Evolutionary conservation across 2,113 vertebrate species (phyloP), one percentile per base, ranked within the genome.

Genomic region (Prietella phreatophila): DNA sequence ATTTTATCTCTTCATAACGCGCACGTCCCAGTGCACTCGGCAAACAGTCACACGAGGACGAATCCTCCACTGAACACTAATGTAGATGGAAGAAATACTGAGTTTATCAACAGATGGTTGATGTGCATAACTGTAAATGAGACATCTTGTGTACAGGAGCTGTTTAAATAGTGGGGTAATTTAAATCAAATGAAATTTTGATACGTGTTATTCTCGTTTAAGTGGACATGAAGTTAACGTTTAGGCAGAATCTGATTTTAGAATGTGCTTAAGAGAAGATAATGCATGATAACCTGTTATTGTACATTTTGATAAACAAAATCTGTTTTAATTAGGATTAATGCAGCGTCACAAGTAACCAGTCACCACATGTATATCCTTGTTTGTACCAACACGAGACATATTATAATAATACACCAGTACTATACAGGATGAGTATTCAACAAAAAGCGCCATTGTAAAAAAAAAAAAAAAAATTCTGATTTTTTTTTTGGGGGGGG

Each of bases 81-180:
- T 85, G 86, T 89, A 65, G 83, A 89, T 79, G 65, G 86, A 20
- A 85, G 76, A 83, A 80, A 88, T 56, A 61, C 58, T 20, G 81
- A 25, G 83, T 87, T 88, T 89, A 85, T 90, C 87, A 88, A 78
- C 83, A 50, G 78, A 78, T 69, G 60, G 71, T 78, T 87, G 83
- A 87, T 90, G 89, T 90, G 87, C 87, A 88, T 85, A 90, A 89
- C 85, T 89, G 88, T 89, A 89, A 90, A 87, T 82, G 83, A 87
- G 87, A 87, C 89, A 85, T 90, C 89, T 87, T 76, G 56, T 90
- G 89, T 87, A 90, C 89, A 89, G 87, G 85, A 89, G 87, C 85
- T 89, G 85, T 90, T 88, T 85, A 79, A 82, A 87, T 90, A 76
- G 71, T 88, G 88, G 89, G 50, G 50, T 90, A 84, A 90, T 89